phyloP scores from a whole-genome alignment of 2,797 vertebrate species.

The Gobionotothen gibberifrons region DNA sequence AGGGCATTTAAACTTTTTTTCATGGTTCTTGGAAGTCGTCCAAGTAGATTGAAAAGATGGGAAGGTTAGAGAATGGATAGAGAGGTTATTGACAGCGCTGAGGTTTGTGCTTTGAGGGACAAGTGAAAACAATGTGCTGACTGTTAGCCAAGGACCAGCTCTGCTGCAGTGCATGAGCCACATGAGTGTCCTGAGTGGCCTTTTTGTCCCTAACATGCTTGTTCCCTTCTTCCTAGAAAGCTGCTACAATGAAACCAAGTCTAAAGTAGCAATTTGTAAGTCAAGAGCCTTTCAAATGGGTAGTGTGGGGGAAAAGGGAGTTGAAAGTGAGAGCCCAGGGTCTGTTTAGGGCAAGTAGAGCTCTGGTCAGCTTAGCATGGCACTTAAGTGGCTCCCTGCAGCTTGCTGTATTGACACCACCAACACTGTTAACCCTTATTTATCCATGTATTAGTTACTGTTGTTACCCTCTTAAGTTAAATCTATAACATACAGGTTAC shows the following conservation, averaged over 20 bases:
- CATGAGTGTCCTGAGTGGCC: slow-evolving; percentile 85
- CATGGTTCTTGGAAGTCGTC: slow-evolving; percentile 75
- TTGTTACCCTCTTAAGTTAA: neutral
- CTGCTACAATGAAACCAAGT: slow-evolving; percentile 80
- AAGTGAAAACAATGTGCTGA: slow-evolving; percentile 87
- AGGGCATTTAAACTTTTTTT: slow-evolving; percentile 77
- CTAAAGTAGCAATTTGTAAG: slow-evolving; percentile 85
- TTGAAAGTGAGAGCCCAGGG: slow-evolving; percentile 66
- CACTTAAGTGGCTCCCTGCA: slow-evolving; percentile 52
- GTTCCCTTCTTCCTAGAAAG: slow-evolving; percentile 70
- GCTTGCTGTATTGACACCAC: slow-evolving; percentile 36
- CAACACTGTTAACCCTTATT: slow-evolving; percentile 16
- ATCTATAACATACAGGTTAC: neutral
- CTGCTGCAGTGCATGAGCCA: slow-evolving; percentile 81
- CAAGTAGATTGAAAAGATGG: slow-evolving; percentile 81
- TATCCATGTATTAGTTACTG: neutral
- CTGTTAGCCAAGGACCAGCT: slow-evolving; percentile 85
- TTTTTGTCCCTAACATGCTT: slow-evolving; percentile 61
- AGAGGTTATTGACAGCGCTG: slow-evolving; percentile 83
- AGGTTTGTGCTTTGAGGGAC: slow-evolving; percentile 83
- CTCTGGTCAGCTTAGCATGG: slow-evolving; percentile 59
- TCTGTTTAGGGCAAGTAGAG: slow-evolving; percentile 65
- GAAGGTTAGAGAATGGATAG: slow-evolving; percentile 75
- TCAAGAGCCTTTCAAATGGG: slow-evolving; percentile 81
- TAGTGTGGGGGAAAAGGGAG: slow-evolving; percentile 57